These are phyloP conservation scores for Parotocinclus haroldoi DNA, from an alignment of 2,797 vertebrate species.

Conservation along the genomic window DNA sequence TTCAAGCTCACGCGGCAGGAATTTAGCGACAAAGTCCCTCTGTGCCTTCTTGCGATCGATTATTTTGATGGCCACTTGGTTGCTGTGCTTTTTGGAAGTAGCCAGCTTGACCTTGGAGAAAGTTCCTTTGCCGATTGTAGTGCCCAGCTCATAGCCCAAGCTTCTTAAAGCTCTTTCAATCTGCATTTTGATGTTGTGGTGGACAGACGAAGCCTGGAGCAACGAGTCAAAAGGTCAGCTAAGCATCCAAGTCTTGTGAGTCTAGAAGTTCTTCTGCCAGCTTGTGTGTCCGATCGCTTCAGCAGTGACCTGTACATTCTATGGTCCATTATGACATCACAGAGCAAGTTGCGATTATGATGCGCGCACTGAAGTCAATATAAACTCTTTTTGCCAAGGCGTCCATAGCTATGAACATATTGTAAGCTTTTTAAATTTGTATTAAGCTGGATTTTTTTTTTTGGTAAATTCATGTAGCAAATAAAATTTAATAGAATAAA, in stretches of 20 bases:
- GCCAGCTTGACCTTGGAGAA: conserved; percentile 76
- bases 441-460: no score
- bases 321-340: no score
- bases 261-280: not conserved
- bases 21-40: conserved; percentile 58
- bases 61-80: conserved; percentile 73
- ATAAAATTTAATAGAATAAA: no score
- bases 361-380: no score
- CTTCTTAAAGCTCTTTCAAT: conserved; percentile 60
- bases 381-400: no score
- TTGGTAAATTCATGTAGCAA: no score
- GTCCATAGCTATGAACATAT: no score
- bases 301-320: no score
- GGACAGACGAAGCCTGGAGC: no score
- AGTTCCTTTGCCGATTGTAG: conserved; percentile 69
- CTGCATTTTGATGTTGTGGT: conserved; percentile 25
- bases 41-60: conserved; percentile 64
- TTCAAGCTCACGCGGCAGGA: conserved; percentile 71
- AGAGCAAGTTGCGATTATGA: no score
- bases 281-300: not conserved
- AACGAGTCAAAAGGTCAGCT: no score
- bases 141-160: conserved; percentile 70
- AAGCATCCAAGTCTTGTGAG: not conserved
- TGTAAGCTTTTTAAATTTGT: no score
- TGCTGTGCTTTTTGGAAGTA: conserved; percentile 67